Base-by-base conservation (phyloP, 2,888 invertebrate species). In the Ophion ellenae region DNA sequence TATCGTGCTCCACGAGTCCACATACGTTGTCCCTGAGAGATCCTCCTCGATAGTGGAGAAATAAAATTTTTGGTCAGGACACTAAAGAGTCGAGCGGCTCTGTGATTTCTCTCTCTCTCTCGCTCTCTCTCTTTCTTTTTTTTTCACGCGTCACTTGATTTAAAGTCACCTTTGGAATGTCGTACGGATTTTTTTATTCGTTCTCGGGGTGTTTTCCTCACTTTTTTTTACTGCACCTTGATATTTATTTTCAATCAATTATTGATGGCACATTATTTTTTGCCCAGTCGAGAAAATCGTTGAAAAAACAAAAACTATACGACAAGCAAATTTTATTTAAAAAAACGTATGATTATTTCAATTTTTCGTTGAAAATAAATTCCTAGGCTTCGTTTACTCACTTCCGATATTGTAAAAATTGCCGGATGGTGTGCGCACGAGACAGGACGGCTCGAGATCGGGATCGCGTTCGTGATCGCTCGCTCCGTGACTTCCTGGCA, bases 341-440 rank as follows among this genome's bases (percentile, higher is more conserved):
- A 74, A 36, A 36, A 36, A 36, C 24, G 24, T 24, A 24, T 24
- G 1, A 7, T 36, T 36, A 36, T 36, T 5, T 7, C 36, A 36
- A 6, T 36, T 40, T 40, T 40, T 40, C 2, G 1, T 40, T 40
- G 1, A 9, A 40, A 40, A 40, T 40, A 45, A 45, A 32, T 7
- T 28, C 28, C 20, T 40, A 74, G 14, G 1, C 0, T n/a, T 59
- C 5, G n/a, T 67, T 57, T 40, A 93, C 94, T 93, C 97, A 95
- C 97, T 97, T 94, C 98, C 98, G 96, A 98, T 98, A 91, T 93
- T 94, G 95, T 98, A 98, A 94, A 98, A 97, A 95, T 98, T 98
- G 94, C 98, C 98, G 90, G 98, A 98, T 90, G 98, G 97, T 89
- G 98, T 98, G 94, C 98, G 96, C 92, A 98, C 98, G 93, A 98